Percentiles rank a stretch among this genome's conserved stretches.
phyloP scores from a whole-genome alignment of 2,888 invertebrate genomes.

The Polyommatus iphigenia region DNA sequence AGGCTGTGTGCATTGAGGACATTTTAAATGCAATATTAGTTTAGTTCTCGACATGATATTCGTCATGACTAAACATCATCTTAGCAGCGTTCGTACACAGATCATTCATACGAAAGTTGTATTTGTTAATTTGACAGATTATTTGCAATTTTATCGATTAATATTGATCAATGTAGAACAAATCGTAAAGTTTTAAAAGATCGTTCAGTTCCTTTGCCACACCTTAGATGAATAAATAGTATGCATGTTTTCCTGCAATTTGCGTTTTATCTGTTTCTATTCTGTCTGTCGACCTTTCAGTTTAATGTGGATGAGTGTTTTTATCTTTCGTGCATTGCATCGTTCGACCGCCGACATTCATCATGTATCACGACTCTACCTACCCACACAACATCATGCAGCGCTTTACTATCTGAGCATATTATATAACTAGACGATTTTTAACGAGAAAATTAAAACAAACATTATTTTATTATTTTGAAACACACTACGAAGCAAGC shows the following conservation, averaged over 20 bases:
- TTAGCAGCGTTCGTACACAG: constrained; percentile 66
- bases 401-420: constrained; percentile 47
- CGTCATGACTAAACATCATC: constrained; percentile 70
- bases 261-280: constrained; percentile 53
- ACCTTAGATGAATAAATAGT: constrained; percentile 76
- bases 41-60: constrained; percentile 74
- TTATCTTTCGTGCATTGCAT: constrained; percentile 52
- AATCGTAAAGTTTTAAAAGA: constrained; percentile 56
- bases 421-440: not conserved
- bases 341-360: constrained; percentile 64
- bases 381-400: constrained; percentile 55
- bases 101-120: constrained; percentile 67
- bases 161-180: constrained; percentile 62
- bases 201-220: constrained; percentile 79
- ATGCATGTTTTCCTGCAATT: constrained; percentile 66
- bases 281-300: constrained; percentile 56
- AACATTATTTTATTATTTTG: constrained; percentile 35
- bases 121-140: constrained; percentile 61
- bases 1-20: constrained; percentile 85
- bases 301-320: constrained; percentile 44
- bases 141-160: constrained; percentile 51
- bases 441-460: not conserved
- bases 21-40: constrained; percentile 77
- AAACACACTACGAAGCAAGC: constrained; percentile 64
- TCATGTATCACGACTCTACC: constrained; percentile 63